Conservation (phyloP, 2,797 vertebrate species). For the Sebastes kiyomatsui region DNA sequence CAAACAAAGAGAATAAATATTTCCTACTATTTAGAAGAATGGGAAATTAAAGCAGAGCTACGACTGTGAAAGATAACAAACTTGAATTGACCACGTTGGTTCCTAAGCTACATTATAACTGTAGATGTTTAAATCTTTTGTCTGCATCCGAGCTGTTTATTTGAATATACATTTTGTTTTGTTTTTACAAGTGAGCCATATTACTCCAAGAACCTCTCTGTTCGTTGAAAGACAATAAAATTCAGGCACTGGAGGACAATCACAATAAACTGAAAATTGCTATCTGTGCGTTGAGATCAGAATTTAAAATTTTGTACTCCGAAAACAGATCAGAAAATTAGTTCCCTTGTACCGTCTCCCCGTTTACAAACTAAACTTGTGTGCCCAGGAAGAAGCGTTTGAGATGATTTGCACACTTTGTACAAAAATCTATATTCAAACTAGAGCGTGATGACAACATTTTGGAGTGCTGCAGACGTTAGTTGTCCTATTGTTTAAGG, state of each 20-base stretch:
- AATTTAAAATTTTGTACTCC: background rate
- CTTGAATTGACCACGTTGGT: background rate
- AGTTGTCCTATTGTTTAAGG: background rate
- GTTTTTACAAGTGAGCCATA: background rate
- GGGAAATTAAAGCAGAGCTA: slow-evolving; percentile 20
- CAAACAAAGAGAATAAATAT: slow-evolving; percentile 28
- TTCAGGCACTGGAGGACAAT: slow-evolving; percentile 39
- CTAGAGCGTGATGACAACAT: background rate
- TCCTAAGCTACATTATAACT: background rate
- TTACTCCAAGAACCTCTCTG: background rate
- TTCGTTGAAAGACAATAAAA: background rate
- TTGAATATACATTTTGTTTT: background rate
- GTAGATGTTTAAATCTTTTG: background rate
- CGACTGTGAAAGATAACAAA: background rate
- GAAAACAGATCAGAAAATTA: background rate
- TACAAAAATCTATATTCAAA: background rate
- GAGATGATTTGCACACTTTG: background rate
- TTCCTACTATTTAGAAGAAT: slow-evolving; percentile 7
- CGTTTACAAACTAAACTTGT: too few species aligned
- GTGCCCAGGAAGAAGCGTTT: background rate
- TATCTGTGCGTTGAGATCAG: background rate
- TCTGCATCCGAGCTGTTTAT: background rate
- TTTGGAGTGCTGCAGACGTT: background rate
- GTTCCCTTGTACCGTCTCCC: background rate
- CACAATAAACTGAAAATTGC: background rate